Base-by-base conservation (phyloP, 2,113 vertebrate species). In the Dasyornis broadbenti region DNA sequence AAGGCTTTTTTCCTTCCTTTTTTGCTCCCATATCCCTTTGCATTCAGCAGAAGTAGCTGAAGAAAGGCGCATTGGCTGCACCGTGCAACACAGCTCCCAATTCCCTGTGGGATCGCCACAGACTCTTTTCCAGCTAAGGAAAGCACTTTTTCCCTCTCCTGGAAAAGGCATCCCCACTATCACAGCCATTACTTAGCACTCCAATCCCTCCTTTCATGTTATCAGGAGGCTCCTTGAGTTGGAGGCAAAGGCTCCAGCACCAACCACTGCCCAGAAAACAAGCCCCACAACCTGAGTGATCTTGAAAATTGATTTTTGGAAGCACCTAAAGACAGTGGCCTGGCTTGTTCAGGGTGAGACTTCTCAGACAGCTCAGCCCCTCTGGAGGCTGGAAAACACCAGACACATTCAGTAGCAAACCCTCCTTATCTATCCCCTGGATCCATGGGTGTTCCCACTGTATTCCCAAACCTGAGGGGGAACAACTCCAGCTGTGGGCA, bases 361-460 rank as follows among this genome's bases (percentile, higher is more conserved):
- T 3, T 0, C 76, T 86, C 35, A 44, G 44, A 22, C 60, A 65
- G 17, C 69, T 56, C 52, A 83, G 40, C 61, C 42, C n/a, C n/a
- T 57, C 35, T 5, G 20, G 31, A 87, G 49, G 31, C 42, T 50
- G 47, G 31, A 13, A 40, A 60, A 31, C 37, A 42, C 19, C 75
- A 56, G 37, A 35, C 2, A 4, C 42, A 39, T 0, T 52, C 75
- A 44, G 75, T 33, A 52, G 65, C 39, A 28, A 84, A 76, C 45
- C 44, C 44, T 44, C 17, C 13, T 17, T 44, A 21, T 7, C 11
- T 5, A 5, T 4, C 60, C 24, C 64, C 31, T 28, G 39, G 28
- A 50, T 19, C 64, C 2, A 0, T 2, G 20, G 0, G 0, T 0
- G 7, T 9, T 47, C 50, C 56, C 2, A 2, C 35, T 10, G 9